Conservation (phyloP, 2,888 invertebrate species). For the Pachydiplax longipennis region DNA sequence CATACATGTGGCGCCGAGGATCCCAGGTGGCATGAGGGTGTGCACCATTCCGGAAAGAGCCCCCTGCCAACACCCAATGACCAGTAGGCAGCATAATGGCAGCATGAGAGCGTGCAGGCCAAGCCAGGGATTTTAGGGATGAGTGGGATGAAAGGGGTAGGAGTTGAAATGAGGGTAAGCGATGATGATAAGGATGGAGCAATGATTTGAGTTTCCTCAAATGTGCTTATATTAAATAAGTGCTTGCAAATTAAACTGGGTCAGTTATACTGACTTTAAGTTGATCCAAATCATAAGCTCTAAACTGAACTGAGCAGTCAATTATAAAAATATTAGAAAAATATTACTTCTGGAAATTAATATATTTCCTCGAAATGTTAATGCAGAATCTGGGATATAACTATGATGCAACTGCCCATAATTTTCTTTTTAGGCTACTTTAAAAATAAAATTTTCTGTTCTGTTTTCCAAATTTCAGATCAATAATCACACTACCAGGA, state of each 20-base stretch:
- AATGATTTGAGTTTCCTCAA: neutral
- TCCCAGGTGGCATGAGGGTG: constrained; percentile 81
- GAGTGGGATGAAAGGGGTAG: constrained; percentile 21
- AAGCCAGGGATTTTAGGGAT: constrained; percentile 29
- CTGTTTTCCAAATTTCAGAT: no score
- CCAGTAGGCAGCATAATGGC: constrained; percentile 51
- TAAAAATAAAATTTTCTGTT: no score
- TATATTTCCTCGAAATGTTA: no score
- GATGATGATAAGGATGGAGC: neutral
- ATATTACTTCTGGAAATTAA: no score
- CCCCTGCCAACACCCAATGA: constrained; percentile 51
- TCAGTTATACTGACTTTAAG: no score
- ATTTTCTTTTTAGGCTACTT: no score
- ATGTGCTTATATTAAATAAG: neutral
- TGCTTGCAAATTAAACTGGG: neutral
- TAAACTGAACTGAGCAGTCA: no score
- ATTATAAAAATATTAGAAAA: no score
- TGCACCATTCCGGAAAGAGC: constrained; percentile 59
- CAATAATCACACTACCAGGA: no score
- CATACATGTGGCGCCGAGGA: constrained; percentile 87
- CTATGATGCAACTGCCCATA: no score
- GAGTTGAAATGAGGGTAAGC: neutral
- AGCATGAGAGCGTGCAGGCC: constrained; percentile 43
- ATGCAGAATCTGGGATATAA: no score
- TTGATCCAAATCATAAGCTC: no score